Evolutionary conservation across 53 echinoderm and acorn worm genomes (phyloP).

Genomic region (Pentamera pediparva): DNA sequence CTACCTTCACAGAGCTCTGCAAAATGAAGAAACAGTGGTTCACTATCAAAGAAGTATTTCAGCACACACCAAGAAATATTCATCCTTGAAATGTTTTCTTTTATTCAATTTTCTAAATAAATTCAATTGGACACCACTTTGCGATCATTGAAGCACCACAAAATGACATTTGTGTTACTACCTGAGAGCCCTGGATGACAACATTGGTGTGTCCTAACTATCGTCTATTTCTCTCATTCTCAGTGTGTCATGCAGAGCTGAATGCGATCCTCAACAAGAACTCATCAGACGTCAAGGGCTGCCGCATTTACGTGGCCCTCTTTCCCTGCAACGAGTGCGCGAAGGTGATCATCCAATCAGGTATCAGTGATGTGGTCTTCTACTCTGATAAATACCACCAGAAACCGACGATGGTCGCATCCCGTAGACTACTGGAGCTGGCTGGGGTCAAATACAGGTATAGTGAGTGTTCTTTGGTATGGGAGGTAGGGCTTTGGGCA

Average conservation of each 20-base stretch:
- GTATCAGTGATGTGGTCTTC: slow-evolving; percentile 66
- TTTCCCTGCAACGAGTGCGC: slow-evolving; percentile 97
- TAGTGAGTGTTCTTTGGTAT: neutral
- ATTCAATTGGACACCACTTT: no score
- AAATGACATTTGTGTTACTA: no score
- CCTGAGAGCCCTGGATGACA: no score
- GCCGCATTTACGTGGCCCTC: slow-evolving; percentile 83
- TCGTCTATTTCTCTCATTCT: neutral
- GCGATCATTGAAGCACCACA: no score
- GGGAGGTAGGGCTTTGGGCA: neutral
- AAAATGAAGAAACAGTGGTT: no score
- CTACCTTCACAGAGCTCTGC: no score
- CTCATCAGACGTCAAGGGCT: slow-evolving; percentile 75
- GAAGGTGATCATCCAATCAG: slow-evolving; percentile 91
- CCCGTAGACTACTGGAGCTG: slow-evolving; percentile 61
- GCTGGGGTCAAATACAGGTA: slow-evolving; percentile 68
- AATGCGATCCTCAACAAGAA: slow-evolving; percentile 96
- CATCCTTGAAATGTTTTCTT: no score
- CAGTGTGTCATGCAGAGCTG: slow-evolving; percentile 95
- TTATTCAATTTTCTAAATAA: no score
- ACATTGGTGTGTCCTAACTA: no score
- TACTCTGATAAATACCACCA: slow-evolving; percentile 76
- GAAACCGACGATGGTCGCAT: slow-evolving; percentile 68
- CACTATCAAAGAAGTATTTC: no score
- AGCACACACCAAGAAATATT: no score